Base-by-base conservation (phyloP, 2,888 invertebrate genomes). In the Agonopterix arenella region DNA sequence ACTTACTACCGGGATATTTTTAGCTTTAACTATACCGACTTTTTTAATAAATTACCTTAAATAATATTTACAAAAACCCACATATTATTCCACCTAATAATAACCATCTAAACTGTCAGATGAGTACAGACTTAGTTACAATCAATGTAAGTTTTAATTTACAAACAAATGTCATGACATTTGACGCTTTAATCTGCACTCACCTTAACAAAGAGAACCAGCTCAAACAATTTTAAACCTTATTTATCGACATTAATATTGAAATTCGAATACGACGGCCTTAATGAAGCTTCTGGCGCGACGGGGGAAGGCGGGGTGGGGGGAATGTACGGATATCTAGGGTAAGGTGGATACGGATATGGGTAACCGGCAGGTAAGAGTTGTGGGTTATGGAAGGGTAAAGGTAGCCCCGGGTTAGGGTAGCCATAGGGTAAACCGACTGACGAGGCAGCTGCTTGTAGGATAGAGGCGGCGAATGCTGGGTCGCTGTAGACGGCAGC, bases 401-500 rank as follows among this genome's bases (percentile, higher is more conserved):
- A 93, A 74, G 73, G 92, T 58, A 88, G 90, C 59, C 84, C 93
- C 54, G 90, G 92, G 36, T 86, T 80, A 8, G 91, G 90, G 56
- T 91, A 91, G 1, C 89, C 90, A 72, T 92, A 92, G 2, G 93
- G 92, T 50, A 93, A 84, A 46, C 92, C 91, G 8, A 93, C 93
- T 8, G 93, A 92, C 2, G 93, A 94, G 7, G 95, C 95, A 0
- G 96, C 96, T 0, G 98, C 97, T 70, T 98, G 97, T 1, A 97
- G 91, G 8, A 98, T 92, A 38, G 97, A 95, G 2, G 98, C 98
- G 4, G 98, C 97, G 66, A 98, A 93, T 0, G 97, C 94, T 0
- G 98, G 98, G 69, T 98, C 98, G 36, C 96, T 94, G 84, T 97
- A 97, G 51, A 98, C 97, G 0, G 97, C 96, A 0, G 96, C 95